Base-by-base conservation (phyloP, 1,140 invertebrate genomes). In the Asbolus verrucosus region DNA sequence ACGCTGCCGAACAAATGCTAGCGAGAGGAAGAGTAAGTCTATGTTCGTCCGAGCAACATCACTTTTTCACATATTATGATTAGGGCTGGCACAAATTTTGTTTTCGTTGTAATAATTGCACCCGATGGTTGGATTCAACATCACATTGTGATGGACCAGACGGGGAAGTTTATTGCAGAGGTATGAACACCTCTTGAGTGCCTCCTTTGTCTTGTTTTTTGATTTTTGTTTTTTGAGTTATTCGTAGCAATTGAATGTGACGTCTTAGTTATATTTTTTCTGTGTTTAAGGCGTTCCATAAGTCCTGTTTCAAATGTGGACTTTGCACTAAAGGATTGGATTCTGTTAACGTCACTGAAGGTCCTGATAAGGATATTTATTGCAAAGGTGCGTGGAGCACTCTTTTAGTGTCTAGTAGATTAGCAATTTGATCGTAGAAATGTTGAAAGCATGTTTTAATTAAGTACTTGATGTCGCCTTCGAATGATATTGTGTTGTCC, bases 321-420 rank as follows among this genome's bases (percentile, higher is more conserved):
- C 89, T 89, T 76, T 99, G 98, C 86, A 87, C 88, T 79, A 98
- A 98, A 87, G 88, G 94, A 83, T 88, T 99, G 83, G 97, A 99
- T 85, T 98, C 96, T 68, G 92, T 95, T 75, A 96, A 93, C 83
- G 93, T 93, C 85, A 96, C 94, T 82, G 96, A 98, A 84, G 94
- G 91, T 78, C 93, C 97, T 76, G 96, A 98, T 81, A 95, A 94
- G 83, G 92, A 98, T 82, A 94, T 99, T 84, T 99, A 97, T 86
- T 99, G 98, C 87, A 96, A 95, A 94, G 93, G 94, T 95, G 87
- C 83, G 87, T 54, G 21, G 21, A 54, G 19, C 46, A 54, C 46
- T 27, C 14, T 54, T 8, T 27, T 3, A 8, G 24, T 27, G 24
- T 3, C 8, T 8, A 8, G 8, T 8, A 8, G 24, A 27, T 3